Conservation (phyloP, 1,140 invertebrate species). For the Hormaphis cornu region DNA sequence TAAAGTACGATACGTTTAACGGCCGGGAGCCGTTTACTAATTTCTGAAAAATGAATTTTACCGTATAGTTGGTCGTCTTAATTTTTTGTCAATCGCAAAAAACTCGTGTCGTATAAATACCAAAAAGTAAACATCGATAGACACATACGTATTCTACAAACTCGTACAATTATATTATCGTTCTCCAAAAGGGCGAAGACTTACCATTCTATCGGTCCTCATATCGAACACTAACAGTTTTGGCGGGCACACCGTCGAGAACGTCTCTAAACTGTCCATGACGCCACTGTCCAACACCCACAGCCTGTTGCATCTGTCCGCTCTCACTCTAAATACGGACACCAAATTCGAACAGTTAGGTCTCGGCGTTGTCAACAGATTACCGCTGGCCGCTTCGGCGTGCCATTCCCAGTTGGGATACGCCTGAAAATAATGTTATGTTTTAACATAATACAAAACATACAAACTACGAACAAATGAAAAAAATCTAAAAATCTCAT, state of each 20-base stretch:
- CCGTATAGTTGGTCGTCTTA: no score
- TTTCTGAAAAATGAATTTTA: no score
- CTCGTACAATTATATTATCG: not conserved
- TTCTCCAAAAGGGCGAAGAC: not conserved
- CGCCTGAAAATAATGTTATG: constrained; percentile 44
- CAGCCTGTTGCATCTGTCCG: constrained; percentile 64
- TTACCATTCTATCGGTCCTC: constrained; percentile 40
- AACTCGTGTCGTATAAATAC: no score
- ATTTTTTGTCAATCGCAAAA: no score
- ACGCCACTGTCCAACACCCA: constrained; percentile 67
- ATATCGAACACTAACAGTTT: constrained; percentile 71
- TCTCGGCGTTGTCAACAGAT: constrained; percentile 42
- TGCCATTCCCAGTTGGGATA: constrained; percentile 75
- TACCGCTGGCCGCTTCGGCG: constrained; percentile 47
- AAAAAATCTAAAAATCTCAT: no score
- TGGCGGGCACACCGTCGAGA: constrained; percentile 61
- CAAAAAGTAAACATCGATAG: no score
- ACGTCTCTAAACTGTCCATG: constrained; percentile 63
- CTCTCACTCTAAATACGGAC: constrained; percentile 62
- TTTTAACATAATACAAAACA: no score
- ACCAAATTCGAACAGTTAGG: constrained; percentile 64
- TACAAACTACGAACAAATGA: no score
- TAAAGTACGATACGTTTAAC: no score
- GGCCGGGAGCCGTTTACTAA: no score
- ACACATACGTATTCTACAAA: no score